phyloP scores from a whole-genome alignment of 2,113 vertebrate genomes.

The Pteropus alecto region DNA sequence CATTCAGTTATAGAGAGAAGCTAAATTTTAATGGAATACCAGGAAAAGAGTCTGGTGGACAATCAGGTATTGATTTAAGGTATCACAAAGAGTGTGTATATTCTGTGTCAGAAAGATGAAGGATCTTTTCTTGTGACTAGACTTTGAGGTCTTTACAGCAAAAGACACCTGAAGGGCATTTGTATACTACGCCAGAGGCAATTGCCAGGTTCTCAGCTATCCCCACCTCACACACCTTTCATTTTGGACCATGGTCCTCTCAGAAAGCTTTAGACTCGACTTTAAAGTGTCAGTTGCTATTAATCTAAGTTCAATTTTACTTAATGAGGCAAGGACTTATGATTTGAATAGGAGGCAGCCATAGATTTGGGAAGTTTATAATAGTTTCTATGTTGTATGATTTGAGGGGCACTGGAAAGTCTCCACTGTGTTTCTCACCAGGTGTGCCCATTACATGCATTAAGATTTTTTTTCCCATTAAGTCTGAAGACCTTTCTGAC shows the following conservation, averaged over 20 bases:
- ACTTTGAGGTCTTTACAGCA: slow-evolving; percentile 37
- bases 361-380: background rate
- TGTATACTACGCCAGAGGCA: background rate
- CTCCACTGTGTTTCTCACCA: background rate
- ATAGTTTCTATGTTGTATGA: background rate
- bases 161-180: slow-evolving; percentile 1
- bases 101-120: slow-evolving; percentile 34
- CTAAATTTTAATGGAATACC: slow-evolving; percentile 12
- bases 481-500: background rate
- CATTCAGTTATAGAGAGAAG: slow-evolving; percentile 30
- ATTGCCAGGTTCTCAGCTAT: background rate
- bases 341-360: background rate
- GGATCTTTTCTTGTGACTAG: slow-evolving; percentile 19
- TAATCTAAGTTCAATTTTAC: background rate
- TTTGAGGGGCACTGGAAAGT: background rate
- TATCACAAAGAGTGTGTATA: background rate
- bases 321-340: background rate
- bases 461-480: background rate
- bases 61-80: slow-evolving; percentile 47
- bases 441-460: background rate
- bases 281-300: slow-evolving; percentile 9
- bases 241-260: background rate
- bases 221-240: background rate
- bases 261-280: background rate
- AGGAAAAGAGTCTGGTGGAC: background rate